Evolutionary conservation across 2,888 invertebrate species (phyloP).

Genomic region (Meteorus colon): DNA sequence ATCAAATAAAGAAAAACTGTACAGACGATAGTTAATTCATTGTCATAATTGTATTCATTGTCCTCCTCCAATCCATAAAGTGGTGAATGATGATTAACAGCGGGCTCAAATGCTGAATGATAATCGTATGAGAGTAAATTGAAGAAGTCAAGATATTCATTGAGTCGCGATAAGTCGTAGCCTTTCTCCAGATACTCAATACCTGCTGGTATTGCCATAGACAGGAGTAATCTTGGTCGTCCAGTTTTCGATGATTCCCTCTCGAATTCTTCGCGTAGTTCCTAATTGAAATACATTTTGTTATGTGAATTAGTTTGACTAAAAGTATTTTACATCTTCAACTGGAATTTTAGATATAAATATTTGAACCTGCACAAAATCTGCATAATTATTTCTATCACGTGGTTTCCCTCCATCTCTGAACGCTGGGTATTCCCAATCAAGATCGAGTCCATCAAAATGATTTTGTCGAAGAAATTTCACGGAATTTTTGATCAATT

Average conservation of each 20-base stretch:
- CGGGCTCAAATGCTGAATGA: slow-evolving; percentile 92
- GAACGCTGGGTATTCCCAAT: slow-evolving; percentile 92
- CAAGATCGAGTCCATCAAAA: slow-evolving; percentile 94
- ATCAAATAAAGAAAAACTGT: slow-evolving; percentile 27
- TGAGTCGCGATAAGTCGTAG: slow-evolving; percentile 90
- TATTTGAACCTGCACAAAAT: slow-evolving; percentile 81
- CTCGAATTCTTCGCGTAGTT: slow-evolving; percentile 91
- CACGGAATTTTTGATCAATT: slow-evolving; percentile 87
- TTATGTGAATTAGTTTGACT: not conserved
- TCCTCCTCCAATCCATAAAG: slow-evolving; percentile 87
- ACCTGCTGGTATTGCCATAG: slow-evolving; percentile 96
- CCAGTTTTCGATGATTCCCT: slow-evolving; percentile 89
- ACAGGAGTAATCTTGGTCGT: slow-evolving; percentile 84
- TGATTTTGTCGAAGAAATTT: slow-evolving; percentile 93
- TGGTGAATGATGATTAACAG: slow-evolving; percentile 93
- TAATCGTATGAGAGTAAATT: slow-evolving; percentile 94
- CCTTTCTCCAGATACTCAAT: slow-evolving; percentile 95
- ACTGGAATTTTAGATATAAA: not conserved
- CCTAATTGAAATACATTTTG: slow-evolving; percentile 72
- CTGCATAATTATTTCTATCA: slow-evolving; percentile 91
- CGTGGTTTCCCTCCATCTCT: slow-evolving; percentile 82
- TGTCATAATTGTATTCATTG: slow-evolving; percentile 90
- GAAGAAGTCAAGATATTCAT: slow-evolving; percentile 94
- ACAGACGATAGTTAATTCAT: slow-evolving; percentile 91
- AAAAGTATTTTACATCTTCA: not conserved